Base-by-base conservation (phyloP, 2,797 vertebrate genomes). In the Poeciliopsis paucimaculata region DNA sequence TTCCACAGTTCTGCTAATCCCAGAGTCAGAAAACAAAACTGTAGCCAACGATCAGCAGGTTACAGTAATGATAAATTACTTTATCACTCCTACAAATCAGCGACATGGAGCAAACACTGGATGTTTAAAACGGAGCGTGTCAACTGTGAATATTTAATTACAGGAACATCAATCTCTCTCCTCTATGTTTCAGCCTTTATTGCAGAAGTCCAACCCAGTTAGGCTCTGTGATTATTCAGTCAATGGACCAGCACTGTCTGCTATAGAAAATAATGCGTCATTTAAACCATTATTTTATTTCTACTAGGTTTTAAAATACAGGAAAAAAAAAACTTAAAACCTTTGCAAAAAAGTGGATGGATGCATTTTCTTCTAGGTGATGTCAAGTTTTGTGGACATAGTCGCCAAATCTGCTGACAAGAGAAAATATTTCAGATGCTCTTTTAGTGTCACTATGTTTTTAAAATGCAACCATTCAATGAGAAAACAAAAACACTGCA, bases 1-100 rank as follows among this genome's bases (percentile, higher is more conserved):
- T 70, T 70, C 12, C 43, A n/a, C 23, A 9, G 41, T 28, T 72
- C 13, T 18, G 41, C 36, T 68, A 68, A 66, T 41, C 64, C 45
- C 83, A 78, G 51, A 76, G 71, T 81, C 77, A 57, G 47, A 60
- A 18, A 18, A 26, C 39, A 62, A 62, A 34, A 36, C 28, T n/a
- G 73, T 16, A 64, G 83, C 75, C 62, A 53, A 79, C 77, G 8
- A 79, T 90, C 83, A 90, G 85, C 84, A 20, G 34, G 36, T 41
- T 26, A 68, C 36, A 41, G 36, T 26, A 41, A 68, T 39, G 2
- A 23, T 26, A 41, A 4, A 68, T 39, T 31, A 7, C 23, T 57
- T 43, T 6, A 26, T 12, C 18, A 26, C 39, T n/a, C 66, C 41
- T 66, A 51, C 62, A 12, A 18, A 60, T 7, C 62, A 66, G 11